Conservation (phyloP, 2,888 invertebrate species). For the Tuta absoluta region DNA sequence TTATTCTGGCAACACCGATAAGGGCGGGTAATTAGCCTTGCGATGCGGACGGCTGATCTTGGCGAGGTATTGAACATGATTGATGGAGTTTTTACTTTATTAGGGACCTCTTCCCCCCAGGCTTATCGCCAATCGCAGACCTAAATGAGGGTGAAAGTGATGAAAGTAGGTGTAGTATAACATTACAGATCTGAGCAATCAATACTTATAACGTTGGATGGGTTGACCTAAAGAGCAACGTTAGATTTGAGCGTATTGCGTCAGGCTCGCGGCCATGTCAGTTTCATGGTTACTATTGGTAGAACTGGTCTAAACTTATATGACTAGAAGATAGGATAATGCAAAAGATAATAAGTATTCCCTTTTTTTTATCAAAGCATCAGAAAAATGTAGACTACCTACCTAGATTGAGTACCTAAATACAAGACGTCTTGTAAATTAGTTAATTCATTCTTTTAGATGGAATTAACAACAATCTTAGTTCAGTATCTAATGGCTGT, state of each 20-base stretch:
- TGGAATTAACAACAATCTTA: background rate
- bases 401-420: background rate
- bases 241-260: background rate
- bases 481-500: background rate
- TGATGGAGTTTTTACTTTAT: slow-evolving; percentile 67
- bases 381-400: background rate
- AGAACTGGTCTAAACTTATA: background rate
- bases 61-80: slow-evolving; percentile 63
- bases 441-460: background rate
- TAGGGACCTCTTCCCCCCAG: slow-evolving; percentile 45
- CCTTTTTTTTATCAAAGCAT: too few relatives aligned
- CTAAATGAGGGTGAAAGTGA: slow-evolving; percentile 45
- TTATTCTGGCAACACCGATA: slow-evolving; percentile 31
- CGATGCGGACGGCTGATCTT: slow-evolving; percentile 46
- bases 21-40: slow-evolving; percentile 65
- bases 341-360: too few relatives aligned
- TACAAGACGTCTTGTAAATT: background rate
- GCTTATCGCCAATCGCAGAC: slow-evolving; percentile 48
- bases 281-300: too few relatives aligned
- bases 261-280: too few relatives aligned
- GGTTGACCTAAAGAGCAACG: background rate
- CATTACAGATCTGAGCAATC: slow-evolving; percentile 59
- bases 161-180: slow-evolving; percentile 40
- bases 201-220: slow-evolving; percentile 27
- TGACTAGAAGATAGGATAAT: background rate